A percentile compares a stretch with the other conserved stretches of the same genome.
These are phyloP conservation scores for Aplysina aerophoba DNA, from an alignment of 37 sponge, comb jelly and placozoan genomes.

Conservation along the genomic window DNA sequence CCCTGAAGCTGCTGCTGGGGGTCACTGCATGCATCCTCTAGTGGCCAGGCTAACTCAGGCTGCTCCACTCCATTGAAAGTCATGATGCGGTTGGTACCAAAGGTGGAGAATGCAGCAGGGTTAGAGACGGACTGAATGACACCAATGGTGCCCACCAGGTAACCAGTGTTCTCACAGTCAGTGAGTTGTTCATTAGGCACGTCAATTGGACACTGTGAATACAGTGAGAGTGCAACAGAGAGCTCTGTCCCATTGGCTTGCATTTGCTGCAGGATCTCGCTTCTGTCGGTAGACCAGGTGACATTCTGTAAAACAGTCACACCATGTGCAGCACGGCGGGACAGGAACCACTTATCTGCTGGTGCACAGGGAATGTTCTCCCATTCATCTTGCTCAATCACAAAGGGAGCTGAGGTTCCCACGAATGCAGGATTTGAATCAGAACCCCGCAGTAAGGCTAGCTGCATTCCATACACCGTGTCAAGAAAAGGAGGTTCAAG, in stretches of 20 bases:
- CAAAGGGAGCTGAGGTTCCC: too few relatives aligned
- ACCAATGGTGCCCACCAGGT: conserved; percentile 39
- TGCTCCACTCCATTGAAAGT: conserved; percentile 23
- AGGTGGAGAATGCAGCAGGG: neutral
- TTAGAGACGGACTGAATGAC: neutral
- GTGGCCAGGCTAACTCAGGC: neutral
- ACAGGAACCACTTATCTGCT: too few relatives aligned
- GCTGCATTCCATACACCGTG: neutral
- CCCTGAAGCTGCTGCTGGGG: neutral
- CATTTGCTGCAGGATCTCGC: too few relatives aligned
- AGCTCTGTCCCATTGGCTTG: too few relatives aligned
- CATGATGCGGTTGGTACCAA: conserved; percentile 12
- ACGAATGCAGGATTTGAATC: neutral
- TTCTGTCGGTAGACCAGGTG: too few relatives aligned
- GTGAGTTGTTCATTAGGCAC: too few relatives aligned
- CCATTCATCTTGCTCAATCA: too few relatives aligned
- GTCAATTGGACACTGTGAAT: too few relatives aligned
- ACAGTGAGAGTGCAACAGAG: too few relatives aligned
- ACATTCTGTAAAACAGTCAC: too few relatives aligned
- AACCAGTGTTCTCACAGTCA: conserved; percentile 2
- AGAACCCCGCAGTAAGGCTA: neutral
- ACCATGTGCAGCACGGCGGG: too few relatives aligned
- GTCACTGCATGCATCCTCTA: neutral
- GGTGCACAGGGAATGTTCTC: too few relatives aligned
- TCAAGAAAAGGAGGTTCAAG: neutral